Base-by-base conservation (phyloP, 2,113 vertebrate species). In the Gopherus evgoodei region DNA sequence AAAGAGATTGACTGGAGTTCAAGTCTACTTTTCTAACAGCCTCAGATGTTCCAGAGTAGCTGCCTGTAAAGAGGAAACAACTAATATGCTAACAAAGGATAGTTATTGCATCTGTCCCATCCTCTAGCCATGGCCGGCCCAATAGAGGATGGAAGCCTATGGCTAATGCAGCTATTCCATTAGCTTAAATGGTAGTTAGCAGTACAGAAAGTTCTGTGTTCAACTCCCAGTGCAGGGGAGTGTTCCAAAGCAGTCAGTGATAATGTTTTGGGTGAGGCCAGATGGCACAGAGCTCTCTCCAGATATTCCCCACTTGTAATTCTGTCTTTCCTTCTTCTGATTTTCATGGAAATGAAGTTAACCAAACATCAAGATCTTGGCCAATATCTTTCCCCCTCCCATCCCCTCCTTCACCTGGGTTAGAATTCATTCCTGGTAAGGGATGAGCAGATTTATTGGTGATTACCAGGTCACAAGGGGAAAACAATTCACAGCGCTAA, bases 371-470 rank as follows among this genome's bases (percentile, higher is more conserved):
- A 11, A 88, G 80, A 91, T 54, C 21, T n/a, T 2, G 22, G 53
- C 38, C n/a, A 52, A 81, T 80, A 85, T 14, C 3, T 91, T 89
- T 76, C 44, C 31, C 27, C 84, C 89, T 81, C 42, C n/a, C 57
- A 27, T 38, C 4, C 22, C 22, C 24, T 47, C 42, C 42, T 7
- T 49, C 21, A 80, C 42, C 50, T 21, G 38, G 59, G 44, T 31
- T 17, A 86, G 72, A 89, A 59, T 5, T 90, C 65, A 13, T 44
- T 25, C 11, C 82, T 83, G 69, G 53, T 91, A 85, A 2, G 5
- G 49, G 69, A 13, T 56, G 54, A 84, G 76, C 47, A 81, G 6
- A 83, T 79, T 54, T 2, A 7, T 13, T 52, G 25, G 59, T 6
- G 11, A 0, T 24, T 38, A 83, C 47, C 87, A 87, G 76, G 8